phyloP scores from a whole-genome alignment of 2,113 vertebrate species.

The Eupsittula cactorum region DNA sequence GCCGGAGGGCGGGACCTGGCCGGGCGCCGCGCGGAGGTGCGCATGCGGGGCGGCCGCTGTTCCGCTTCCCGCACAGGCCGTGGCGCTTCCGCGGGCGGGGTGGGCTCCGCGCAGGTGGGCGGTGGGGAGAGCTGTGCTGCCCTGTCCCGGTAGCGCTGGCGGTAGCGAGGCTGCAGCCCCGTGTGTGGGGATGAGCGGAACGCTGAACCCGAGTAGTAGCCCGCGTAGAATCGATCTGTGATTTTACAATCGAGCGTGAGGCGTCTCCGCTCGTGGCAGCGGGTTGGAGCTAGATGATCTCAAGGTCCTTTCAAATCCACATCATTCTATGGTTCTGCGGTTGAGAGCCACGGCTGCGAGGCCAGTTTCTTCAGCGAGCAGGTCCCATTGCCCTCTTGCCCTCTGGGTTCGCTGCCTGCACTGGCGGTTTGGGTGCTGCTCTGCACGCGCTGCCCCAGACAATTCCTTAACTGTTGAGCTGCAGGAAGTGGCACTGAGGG shows the following conservation, averaged over 20 bases:
- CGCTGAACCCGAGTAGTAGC: background rate
- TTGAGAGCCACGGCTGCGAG: too few species aligned
- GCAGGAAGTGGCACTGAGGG: too few species aligned
- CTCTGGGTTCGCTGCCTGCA: background rate
- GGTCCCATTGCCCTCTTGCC: background rate
- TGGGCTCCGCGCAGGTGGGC: too few species aligned
- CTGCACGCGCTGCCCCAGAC: fast-evolving
- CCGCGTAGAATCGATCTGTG: background rate
- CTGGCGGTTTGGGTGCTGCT: background rate
- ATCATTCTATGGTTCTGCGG: background rate
- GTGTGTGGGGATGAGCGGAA: background rate
- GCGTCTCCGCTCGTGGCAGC: background rate
- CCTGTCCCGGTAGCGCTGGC: background rate
- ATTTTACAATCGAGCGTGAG: background rate
- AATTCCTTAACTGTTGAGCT: background rate
- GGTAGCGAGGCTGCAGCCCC: too few species aligned
- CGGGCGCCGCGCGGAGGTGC: background rate
- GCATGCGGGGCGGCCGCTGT: background rate
- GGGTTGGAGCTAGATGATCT: background rate
- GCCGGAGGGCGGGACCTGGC: background rate
- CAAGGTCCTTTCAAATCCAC: background rate
- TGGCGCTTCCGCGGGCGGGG: background rate
- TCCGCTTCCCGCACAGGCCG: background rate
- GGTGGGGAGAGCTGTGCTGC: fast-evolving
- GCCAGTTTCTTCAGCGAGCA: background rate